Base-by-base conservation (phyloP, 2,797 vertebrate genomes). In the Cercopithecus diana region DNA sequence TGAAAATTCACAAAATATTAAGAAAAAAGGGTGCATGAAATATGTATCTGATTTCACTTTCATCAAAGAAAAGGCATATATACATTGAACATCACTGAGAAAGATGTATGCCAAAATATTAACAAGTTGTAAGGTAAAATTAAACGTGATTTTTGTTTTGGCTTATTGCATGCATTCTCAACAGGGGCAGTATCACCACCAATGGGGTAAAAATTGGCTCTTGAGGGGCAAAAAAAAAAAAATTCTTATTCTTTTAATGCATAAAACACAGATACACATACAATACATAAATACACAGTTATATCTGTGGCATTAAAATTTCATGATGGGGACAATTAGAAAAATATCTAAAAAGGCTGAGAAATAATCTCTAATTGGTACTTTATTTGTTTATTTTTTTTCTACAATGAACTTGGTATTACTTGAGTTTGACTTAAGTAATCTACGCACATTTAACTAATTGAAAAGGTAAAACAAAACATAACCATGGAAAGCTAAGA, bases 1-100 rank as follows among this genome's bases (percentile, higher is more conserved):
- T n/a, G 41, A 95, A 97, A 97, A 30, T 33, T 45, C 22, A 89
- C 13, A 94, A 89, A 30, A 85, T 64, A 15, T n/a, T 90, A 87
- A 90, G 36, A 94, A 57, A 55, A 82, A 58, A 43, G 55, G 76
- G 26, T 90, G 15, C 22, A 88, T 58, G 33, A 96, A 89, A 50
- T 82, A 95, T 30, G 9, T 28, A 90, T 50, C 5, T 95, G 41
- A 95, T 45, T 75, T 97, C 22, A 86, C n/a, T 88, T 94, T 61
- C 45, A 48, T 91, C 55, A 76, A 92, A 61, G 17, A 33, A 87
- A 91, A 82, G 76, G 70, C 24, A 77, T 41, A 36, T 26, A 48
- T 33, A 43, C 22, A 94, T 0, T 67, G 48, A 88, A 72, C 33
- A 91, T 41, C 52, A 89, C 22, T 83, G 52, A 70, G 87, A 90